Evolutionary conservation across 2,113 vertebrate genomes (phyloP), one percentile per base, ranked within the genome.

Genomic region (Phalacrocorax pelagicus): DNA sequence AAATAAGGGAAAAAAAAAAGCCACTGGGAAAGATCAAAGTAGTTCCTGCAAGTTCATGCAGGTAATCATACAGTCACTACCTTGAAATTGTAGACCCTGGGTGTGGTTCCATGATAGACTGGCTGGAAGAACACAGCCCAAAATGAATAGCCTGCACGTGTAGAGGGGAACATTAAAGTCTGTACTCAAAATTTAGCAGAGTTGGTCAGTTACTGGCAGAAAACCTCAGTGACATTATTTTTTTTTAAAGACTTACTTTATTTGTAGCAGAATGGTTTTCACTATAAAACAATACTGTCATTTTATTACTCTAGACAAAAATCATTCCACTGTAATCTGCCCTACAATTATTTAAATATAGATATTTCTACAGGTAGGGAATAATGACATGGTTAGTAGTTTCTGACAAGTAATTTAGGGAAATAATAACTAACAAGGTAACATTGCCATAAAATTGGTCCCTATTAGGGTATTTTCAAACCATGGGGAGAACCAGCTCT

Each of bases 161-260:
- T 36, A 62, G 19, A 79, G 69, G 55, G 29, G 3, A 84, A 36
- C 0, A 0, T 54, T 51, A 16, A 88, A 47, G 30, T 40, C 49
- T 69, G 10, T 79, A n/a, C 22, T 82, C 62, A 95, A 72, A 77
- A 80, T 65, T 36, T 42, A 84, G 13, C 38, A 62, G 75, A 94
- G 29, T 27, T 46, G 4, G 26, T 55, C n/a, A 54, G 44, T n/a
- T 71, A 62, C 23, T 74, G 38, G 16, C 11, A 89, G n/a, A 52
- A 92, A 84, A 72, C 9, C 15, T n/a, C 4, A 32, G 9, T 22
- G 10, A 23, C 9, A 2, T 32, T 79, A 47, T 72, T 52, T 19
- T 46, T 78, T 47, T 22, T 14, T 38, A n/a, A 75, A 46, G 7
- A 22, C 3, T 2, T 67, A 11, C 7, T 72, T 75, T 67, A 67